Base-by-base conservation (phyloP, 2,797 vertebrate genomes). In the Apogon talboti region DNA sequence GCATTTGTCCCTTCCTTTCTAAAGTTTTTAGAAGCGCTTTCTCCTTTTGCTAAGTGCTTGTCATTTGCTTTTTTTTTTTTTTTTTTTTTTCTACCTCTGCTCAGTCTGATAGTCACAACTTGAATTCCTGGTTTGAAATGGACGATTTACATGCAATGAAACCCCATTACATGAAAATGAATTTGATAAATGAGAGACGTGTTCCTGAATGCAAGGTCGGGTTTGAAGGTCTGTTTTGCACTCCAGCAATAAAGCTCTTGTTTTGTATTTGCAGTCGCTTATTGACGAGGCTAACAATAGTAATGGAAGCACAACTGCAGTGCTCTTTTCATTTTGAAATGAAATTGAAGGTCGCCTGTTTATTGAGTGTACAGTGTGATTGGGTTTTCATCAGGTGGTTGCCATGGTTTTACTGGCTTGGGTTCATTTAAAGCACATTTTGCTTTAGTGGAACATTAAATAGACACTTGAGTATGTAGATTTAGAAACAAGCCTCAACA, bases 81-180 rank as follows among this genome's bases (percentile, higher is more conserved):
- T n/a, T n/a, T n/a, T n/a, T n/a, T n/a, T n/a, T n/a, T n/a, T n/a
- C n/a, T n/a, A 21, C 42, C 15, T 49, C 21, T 33, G 10, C 8
- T 49, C 66, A 45, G 35, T 60, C 33, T 28, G 21, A 68, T 62
- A 47, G 35, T 30, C 4, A 4, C 60, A n/a, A n/a, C n/a, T 60
- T 76, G 66, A 74, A 75, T 79, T 66, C 55, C 55, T 56, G 47
- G 44, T 45, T 49, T 60, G 64, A 82, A 81, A 79, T 51, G 38
- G 68, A 54, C 71, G 64, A 74, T 84, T 85, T 82, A 62, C 77
- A 79, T 82, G 71, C 78, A 85, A 38, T 52, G 50, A 40, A 72
- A 78, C 74, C 79, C 82, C 69, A 81, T 82, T 83, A 83, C 19
- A 66, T 65, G 61, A 66, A 90, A 89, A 89, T 87, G 16, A 84